Evolutionary conservation across 1,140 invertebrate species (phyloP).

Genomic region (Cherax destructor): DNA sequence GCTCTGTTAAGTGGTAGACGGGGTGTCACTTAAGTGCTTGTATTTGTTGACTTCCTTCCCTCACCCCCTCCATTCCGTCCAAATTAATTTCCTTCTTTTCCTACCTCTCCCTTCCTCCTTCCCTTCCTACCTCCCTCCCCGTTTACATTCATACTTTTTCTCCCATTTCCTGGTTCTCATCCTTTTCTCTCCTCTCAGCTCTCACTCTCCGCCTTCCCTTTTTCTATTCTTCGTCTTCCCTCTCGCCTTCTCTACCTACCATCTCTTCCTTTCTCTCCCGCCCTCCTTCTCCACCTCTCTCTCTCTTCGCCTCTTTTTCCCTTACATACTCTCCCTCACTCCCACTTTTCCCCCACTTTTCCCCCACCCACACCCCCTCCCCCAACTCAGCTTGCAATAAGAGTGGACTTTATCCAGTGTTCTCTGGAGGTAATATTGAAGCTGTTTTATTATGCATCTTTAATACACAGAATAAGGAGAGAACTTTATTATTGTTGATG

Average conservation of each 20-base stretch:
- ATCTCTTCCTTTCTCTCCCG: background rate
- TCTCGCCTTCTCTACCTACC: background rate
- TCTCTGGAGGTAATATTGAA: conserved; percentile 26
- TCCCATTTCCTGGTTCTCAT: too few relatives aligned
- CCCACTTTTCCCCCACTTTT: too few relatives aligned
- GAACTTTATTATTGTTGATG: conserved; percentile 56
- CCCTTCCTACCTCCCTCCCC: background rate
- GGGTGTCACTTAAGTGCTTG: too few relatives aligned
- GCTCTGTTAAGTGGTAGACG: too few relatives aligned
- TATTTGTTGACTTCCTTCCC: background rate
- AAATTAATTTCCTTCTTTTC: background rate
- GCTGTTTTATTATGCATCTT: conserved; percentile 54
- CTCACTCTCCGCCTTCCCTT: too few relatives aligned
- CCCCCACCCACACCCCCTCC: background rate
- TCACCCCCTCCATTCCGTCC: background rate
- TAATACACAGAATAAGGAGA: conserved; percentile 46
- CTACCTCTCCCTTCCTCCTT: conserved; percentile 13
- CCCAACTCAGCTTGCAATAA: conserved; percentile 16
- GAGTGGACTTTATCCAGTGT: conserved; percentile 29
- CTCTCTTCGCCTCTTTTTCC: background rate
- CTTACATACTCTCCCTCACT: background rate
- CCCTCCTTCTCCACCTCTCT: background rate
- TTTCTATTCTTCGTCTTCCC: background rate
- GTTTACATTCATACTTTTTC: background rate
- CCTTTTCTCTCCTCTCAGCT: too few relatives aligned